phyloP scores from a whole-genome alignment of 2,888 invertebrate species.

The Zygothrica quintamaculata region DNA sequence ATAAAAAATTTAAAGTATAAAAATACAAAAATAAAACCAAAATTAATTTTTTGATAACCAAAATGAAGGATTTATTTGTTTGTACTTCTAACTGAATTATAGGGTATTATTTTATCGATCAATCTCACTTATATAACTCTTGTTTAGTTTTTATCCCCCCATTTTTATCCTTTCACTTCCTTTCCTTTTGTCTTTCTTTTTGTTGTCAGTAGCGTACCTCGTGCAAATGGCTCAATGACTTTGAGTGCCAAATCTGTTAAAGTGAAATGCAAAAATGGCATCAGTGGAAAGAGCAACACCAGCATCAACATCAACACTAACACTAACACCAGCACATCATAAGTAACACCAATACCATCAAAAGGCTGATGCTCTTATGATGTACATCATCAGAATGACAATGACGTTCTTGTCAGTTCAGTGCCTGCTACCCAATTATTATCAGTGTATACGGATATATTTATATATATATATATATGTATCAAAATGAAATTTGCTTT shows the following conservation, averaged over 20 bases:
- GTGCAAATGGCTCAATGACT: slow-evolving; percentile 56
- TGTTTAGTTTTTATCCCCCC: slow-evolving; percentile 16
- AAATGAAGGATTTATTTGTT: too few relatives aligned
- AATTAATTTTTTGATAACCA: background rate
- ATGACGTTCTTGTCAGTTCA: slow-evolving; percentile 51
- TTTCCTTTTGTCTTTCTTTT: slow-evolving; percentile 1
- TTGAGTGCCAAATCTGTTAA: slow-evolving; percentile 54
- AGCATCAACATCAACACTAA: background rate
- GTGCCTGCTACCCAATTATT: slow-evolving; percentile 20
- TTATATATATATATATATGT: slow-evolving; percentile 35
- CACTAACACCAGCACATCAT: background rate
- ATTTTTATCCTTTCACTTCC: too few relatives aligned
- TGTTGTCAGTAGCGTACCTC: slow-evolving; percentile 36
- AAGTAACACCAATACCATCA: background rate
- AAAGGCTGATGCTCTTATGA: too few relatives aligned
- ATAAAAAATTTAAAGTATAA: background rate
- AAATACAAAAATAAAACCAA: background rate
- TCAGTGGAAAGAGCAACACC: slow-evolving; percentile 1
- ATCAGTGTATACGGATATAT: slow-evolving; percentile 14
- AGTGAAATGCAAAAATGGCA: slow-evolving; percentile 56
- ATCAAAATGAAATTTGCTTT: slow-evolving; percentile 49
- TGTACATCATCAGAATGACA: slow-evolving; percentile 36
- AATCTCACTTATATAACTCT: background rate
- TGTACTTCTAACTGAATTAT: too few relatives aligned
- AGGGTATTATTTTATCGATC: slow-evolving; percentile 10